Evolutionary conservation across 2,888 invertebrate genomes (phyloP), one percentile per base, ranked within the genome.

Genomic region (Myathropa florea): DNA sequence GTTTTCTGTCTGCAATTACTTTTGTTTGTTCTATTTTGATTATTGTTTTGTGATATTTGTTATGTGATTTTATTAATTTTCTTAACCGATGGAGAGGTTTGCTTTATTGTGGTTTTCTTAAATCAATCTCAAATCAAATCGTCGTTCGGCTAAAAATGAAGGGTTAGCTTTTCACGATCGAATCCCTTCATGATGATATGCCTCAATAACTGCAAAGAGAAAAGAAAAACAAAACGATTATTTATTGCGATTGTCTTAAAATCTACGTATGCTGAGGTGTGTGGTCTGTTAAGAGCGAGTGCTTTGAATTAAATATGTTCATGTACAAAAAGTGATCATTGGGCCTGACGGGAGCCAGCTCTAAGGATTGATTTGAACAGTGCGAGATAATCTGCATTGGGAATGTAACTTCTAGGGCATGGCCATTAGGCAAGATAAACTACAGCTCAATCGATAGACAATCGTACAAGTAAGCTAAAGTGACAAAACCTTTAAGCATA

Each of bases 161-260:
- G 86, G 86, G 83, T 73, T 73, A 83, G 78, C 86, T 86, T 79
- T 83, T 83, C 88, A 65, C 88, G 79, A 80, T 88, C 86, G 57
- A 72, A 81, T 78, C 85, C 88, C 88, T 88, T 89, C 89, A 89
- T 89, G 85, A 70, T 89, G 88, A 88, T 28, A 83, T 84, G 86
- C 86, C 79, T 88, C 72, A 85, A 89, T 88, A 86, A 88, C 88
- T 88, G 78, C n/a, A 88, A 88, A 53, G 24, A 81, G 28, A 64
- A 55, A 68, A 57, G 14, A 33, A 77, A 83, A 24, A 70, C 30
- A 21, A 60, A 36, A 46, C 12, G 4, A 39, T 68, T 57, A 55
- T 71, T 60, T 26, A 1, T 60, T 26, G 4, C 4, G 21, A 36
- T 61, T 28, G n/a, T 21, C 30, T 28, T 70, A 14, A 23, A 33